Percentiles rank a stretch among this genome's conserved stretches.
Evolutionary conservation across 2,113 vertebrate species (phyloP).

Genomic region (Pterocles gutturalis): DNA sequence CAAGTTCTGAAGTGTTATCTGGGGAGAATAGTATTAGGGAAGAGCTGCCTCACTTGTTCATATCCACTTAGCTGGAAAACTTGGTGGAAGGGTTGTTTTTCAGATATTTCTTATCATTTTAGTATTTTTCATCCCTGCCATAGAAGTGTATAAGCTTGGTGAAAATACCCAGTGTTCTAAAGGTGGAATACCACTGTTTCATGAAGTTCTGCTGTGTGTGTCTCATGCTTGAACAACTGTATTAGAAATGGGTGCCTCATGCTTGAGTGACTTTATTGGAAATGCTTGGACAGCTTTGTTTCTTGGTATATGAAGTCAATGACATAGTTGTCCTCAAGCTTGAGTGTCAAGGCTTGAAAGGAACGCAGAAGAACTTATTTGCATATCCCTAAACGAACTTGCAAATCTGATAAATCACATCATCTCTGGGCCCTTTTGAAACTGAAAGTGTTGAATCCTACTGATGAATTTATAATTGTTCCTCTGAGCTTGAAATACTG

Average conservation of each 20-base stretch:
- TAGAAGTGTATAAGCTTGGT: not conserved
- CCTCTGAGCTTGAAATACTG: not conserved
- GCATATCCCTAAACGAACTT: not conserved
- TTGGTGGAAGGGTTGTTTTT: not conserved
- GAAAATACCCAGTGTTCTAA: not conserved
- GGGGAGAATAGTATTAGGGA: not conserved
- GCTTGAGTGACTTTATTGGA: not conserved
- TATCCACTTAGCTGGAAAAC: not conserved
- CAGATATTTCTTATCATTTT: not conserved
- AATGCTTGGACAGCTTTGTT: not conserved
- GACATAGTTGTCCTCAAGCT: not conserved
- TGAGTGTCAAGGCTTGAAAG: not conserved
- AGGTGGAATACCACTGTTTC: not conserved
- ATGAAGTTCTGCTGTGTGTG: not conserved
- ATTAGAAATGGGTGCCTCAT: not conserved
- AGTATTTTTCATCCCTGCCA: not conserved
- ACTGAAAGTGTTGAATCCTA: not conserved
- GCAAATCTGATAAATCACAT: not conserved
- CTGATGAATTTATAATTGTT: not conserved
- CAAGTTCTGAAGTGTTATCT: not conserved
- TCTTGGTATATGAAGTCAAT: not conserved
- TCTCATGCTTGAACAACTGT: not conserved
- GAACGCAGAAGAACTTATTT: not conserved
- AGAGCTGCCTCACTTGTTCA: not conserved
- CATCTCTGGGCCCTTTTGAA: not conserved